phyloP scores from a whole-genome alignment of 2,888 invertebrate genomes.

The Watsonalla binaria region DNA sequence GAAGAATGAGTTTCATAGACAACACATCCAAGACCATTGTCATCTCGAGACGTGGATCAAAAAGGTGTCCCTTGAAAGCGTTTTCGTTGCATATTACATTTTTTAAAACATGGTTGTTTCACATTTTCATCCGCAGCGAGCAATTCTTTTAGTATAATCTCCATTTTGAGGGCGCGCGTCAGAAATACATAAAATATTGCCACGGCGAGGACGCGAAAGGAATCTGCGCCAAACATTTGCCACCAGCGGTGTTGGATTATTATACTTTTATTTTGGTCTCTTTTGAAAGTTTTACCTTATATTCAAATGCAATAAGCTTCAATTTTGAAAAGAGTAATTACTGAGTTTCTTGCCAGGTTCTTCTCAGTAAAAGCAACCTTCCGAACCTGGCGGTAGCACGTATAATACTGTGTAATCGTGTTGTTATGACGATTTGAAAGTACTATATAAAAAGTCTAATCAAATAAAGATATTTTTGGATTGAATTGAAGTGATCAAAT shows the following conservation, averaged over 20 bases:
- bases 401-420: too few species aligned
- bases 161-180: constrained; percentile 29
- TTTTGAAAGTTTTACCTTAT: constrained; percentile 3
- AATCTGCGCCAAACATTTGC: constrained; percentile 34
- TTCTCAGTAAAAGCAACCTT: too few species aligned
- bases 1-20: neutral
- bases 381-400: too few species aligned
- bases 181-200: constrained; percentile 36
- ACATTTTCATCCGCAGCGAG: constrained; percentile 21
- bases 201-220: constrained; percentile 25
- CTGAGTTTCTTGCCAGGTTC: too few species aligned
- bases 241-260: constrained; percentile 24
- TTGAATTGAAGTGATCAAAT: too few species aligned
- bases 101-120: constrained; percentile 14
- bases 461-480: too few species aligned
- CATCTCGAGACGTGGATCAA: constrained; percentile 23
- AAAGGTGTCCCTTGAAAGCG: constrained; percentile 20
- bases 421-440: too few species aligned
- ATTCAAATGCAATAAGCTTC: too few species aligned
- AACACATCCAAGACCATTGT: constrained; percentile 5
- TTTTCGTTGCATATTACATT: constrained; percentile 22
- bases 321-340: too few species aligned
- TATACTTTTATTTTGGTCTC: constrained; percentile 23
- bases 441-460: too few species aligned
- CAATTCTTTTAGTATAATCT: constrained; percentile 21